Conservation (phyloP, 2,113 vertebrate genomes). For the Entomyzon cyanotis region DNA sequence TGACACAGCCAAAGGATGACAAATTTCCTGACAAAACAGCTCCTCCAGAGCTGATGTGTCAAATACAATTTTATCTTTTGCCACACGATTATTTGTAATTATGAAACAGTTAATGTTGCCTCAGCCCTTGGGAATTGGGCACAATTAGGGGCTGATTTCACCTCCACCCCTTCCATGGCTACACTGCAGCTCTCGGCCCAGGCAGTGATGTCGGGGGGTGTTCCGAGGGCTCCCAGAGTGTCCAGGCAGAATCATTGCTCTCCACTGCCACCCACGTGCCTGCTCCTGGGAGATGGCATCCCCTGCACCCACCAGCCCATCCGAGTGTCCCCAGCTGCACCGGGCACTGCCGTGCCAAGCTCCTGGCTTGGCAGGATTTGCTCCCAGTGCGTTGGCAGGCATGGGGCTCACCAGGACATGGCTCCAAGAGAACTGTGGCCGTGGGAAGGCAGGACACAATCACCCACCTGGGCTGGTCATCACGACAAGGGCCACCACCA, state of each 20-base stretch:
- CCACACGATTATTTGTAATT: background rate
- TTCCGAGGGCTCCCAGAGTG: background rate
- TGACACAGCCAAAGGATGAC: background rate
- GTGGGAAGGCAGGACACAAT: background rate
- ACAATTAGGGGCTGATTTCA: background rate
- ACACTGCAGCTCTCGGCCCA: rapidly evolving
- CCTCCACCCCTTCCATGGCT: background rate
- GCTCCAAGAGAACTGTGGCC: background rate
- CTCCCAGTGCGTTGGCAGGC: rapidly evolving
- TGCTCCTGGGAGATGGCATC: background rate
- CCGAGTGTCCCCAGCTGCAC: rapidly evolving
- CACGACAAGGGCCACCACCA: background rate
- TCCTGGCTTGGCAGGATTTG: rapidly evolving
- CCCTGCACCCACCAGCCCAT: background rate
- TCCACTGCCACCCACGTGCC: rapidly evolving
- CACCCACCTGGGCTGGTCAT: background rate
- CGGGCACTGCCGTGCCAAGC: background rate
- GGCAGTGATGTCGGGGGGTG: rapidly evolving
- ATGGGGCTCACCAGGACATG: rapidly evolving
- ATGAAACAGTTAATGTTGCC: background rate
- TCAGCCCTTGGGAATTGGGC: background rate
- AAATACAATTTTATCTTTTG: background rate
- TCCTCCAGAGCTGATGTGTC: background rate
- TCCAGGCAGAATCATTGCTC: background rate
- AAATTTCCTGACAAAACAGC: background rate